A percentile compares a stretch with the other conserved stretches of the same genome.
These are phyloP conservation scores for Drosophila cyrtoloma DNA, from an alignment of 2,888 invertebrate genomes.

Conservation along the genomic window DNA sequence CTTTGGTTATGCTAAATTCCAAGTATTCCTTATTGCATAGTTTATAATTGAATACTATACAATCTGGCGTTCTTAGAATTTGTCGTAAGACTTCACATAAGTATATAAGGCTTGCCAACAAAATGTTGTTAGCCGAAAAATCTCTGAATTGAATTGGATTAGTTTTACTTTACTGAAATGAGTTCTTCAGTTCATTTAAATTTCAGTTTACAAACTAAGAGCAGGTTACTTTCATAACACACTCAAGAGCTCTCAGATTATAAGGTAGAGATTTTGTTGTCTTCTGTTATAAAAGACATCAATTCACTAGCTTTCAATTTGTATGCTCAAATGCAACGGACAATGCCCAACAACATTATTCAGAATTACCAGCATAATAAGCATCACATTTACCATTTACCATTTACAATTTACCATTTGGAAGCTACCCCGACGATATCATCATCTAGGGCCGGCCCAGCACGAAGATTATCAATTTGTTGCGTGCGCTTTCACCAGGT, in stretches of 20 bases:
- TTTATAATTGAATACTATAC: conserved; percentile 51
- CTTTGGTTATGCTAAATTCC: conserved; percentile 38
- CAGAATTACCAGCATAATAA: conserved; percentile 49
- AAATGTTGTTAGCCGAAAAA: background rate
- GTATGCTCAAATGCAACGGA: conserved; percentile 58
- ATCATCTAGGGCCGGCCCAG: conserved; percentile 33
- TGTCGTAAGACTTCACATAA: conserved; percentile 11
- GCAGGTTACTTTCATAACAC: background rate
- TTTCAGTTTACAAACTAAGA: background rate
- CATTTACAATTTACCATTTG: conserved; percentile 29
- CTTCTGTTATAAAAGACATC: conserved; percentile 54
- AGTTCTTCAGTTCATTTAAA: background rate
- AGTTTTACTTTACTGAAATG: background rate
- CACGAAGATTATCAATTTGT: conserved; percentile 67
- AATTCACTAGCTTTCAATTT: conserved; percentile 74
- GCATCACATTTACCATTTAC: conserved; percentile 28
- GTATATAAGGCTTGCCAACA: background rate
- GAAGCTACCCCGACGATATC: conserved; percentile 50
- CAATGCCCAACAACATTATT: conserved; percentile 46
- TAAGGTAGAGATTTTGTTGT: conserved; percentile 52
- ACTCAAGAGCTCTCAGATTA: conserved; percentile 38
- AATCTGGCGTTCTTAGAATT: conserved; percentile 55
- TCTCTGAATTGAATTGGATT: background rate
- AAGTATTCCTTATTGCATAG: conserved; percentile 74
- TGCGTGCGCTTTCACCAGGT: conserved; percentile 57